Evolutionary conservation across 2,888 invertebrate species (phyloP).

Genomic region (Cordilura impudica): DNA sequence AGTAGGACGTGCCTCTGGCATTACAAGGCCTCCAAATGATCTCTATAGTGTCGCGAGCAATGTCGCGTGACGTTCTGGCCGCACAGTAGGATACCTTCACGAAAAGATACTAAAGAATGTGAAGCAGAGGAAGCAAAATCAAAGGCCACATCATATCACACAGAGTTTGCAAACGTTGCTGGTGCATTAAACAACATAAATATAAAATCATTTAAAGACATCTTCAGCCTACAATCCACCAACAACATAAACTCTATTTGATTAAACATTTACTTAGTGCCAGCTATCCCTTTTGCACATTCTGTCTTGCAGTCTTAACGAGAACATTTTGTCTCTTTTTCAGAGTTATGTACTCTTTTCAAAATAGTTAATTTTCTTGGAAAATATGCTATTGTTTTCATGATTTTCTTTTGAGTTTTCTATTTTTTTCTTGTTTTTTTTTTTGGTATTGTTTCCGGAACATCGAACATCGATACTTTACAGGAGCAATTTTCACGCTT

Average conservation of each 20-base stretch:
- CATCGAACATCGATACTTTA: slow-evolving; percentile 16
- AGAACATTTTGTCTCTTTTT: slow-evolving; percentile 14
- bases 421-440: neutral
- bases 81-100: slow-evolving; percentile 52
- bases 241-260: neutral
- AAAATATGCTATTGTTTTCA: slow-evolving; percentile 38
- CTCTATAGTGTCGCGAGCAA: slow-evolving; percentile 72
- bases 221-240: neutral
- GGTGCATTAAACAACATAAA: neutral
- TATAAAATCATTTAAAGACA: slow-evolving; percentile 22
- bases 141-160: slow-evolving; percentile 14
- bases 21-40: slow-evolving; percentile 12
- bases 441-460: slow-evolving; percentile 39
- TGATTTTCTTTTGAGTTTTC: neutral
- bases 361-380: slow-evolving; percentile 32
- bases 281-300: neutral
- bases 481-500: slow-evolving; percentile 62
- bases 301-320: neutral
- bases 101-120: slow-evolving; percentile 3
- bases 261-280: no score
- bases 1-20: slow-evolving; percentile 11
- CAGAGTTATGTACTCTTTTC: neutral
- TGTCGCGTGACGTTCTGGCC: slow-evolving; percentile 51
- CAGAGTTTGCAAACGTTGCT: slow-evolving; percentile 22
- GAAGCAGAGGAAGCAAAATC: slow-evolving; percentile 20